Evolutionary conservation across 2,113 vertebrate genomes (phyloP).

Genomic region (Leuciscus idus): DNA sequence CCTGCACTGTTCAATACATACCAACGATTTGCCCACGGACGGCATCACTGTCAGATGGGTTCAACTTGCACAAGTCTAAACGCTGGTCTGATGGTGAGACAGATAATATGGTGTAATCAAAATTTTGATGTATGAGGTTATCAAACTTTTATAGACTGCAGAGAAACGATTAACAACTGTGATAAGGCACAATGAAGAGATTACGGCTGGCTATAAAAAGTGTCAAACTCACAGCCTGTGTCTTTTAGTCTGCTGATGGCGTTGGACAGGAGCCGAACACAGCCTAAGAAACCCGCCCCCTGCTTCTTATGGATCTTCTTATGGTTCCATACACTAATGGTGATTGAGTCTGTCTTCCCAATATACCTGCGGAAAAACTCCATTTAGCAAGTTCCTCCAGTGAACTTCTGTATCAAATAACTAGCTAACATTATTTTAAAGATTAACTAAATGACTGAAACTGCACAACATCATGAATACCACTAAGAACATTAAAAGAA

Average conservation of each 20-base stretch:
- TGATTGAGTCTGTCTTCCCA: slow-evolving; percentile 96
- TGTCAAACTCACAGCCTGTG: slow-evolving; percentile 88
- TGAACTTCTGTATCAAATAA: background rate
- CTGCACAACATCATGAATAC: background rate
- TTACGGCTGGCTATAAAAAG: background rate
- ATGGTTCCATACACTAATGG: slow-evolving; percentile 98
- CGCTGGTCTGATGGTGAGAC: slow-evolving; percentile 86
- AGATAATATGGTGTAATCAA: slow-evolving; percentile 52
- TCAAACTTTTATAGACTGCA: slow-evolving; percentile 8
- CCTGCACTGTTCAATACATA: slow-evolving; percentile 70
- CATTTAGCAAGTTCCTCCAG: background rate
- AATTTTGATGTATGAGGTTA: background rate
- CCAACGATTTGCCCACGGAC: slow-evolving; percentile 98
- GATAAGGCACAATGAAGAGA: background rate
- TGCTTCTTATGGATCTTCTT: slow-evolving; percentile 99
- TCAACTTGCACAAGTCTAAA: slow-evolving; percentile 98
- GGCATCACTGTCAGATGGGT: slow-evolving; percentile 94
- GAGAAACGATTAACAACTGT: background rate
- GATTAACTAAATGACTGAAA: background rate
- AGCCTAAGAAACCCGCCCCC: slow-evolving; percentile 96
- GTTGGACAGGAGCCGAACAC: slow-evolving; percentile 93
- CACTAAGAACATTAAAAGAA: background rate
- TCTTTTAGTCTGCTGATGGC: slow-evolving; percentile 97
- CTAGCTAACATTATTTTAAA: background rate
- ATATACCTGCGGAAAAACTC: slow-evolving; percentile 82